Conservation (phyloP, 2,797 vertebrate genomes). For the Sylvia borin region DNA sequence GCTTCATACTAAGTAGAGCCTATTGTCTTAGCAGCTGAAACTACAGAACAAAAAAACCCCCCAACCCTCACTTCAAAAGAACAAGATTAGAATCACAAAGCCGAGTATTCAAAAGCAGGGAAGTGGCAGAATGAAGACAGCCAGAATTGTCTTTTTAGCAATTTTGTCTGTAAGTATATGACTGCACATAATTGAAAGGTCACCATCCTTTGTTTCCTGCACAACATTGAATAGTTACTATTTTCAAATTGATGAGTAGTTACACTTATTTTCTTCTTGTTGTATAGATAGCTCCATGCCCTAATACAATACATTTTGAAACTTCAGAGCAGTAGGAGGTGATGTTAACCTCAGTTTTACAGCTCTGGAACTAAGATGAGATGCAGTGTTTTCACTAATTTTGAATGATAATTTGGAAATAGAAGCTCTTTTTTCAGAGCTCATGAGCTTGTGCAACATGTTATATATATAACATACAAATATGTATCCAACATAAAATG, state of each 20-base stretch:
- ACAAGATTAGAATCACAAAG: conserved; percentile 61
- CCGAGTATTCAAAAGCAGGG: not conserved
- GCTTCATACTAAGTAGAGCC: not conserved
- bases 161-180: not conserved
- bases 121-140: conserved; percentile 27
- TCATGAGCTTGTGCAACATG: not conserved
- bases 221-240: not conserved
- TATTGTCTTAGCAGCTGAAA: conserved; percentile 67
- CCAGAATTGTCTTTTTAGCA: conserved; percentile 11
- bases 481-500: not conserved
- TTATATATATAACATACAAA: not conserved
- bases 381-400: not conserved
- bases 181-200: not conserved
- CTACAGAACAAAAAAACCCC: not conserved
- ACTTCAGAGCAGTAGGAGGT: not conserved
- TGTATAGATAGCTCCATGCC: not conserved
- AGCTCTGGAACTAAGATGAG: not conserved
- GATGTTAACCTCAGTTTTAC: not conserved
- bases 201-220: not conserved
- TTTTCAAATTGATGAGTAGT: not conserved
- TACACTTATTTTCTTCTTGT: conserved; percentile 19
- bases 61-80: conserved; percentile 19
- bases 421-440: not conserved
- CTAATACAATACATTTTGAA: not conserved
- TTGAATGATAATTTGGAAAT: not conserved